phyloP scores from a whole-genome alignment of 2,888 invertebrate species.

The Pecten maximus region DNA sequence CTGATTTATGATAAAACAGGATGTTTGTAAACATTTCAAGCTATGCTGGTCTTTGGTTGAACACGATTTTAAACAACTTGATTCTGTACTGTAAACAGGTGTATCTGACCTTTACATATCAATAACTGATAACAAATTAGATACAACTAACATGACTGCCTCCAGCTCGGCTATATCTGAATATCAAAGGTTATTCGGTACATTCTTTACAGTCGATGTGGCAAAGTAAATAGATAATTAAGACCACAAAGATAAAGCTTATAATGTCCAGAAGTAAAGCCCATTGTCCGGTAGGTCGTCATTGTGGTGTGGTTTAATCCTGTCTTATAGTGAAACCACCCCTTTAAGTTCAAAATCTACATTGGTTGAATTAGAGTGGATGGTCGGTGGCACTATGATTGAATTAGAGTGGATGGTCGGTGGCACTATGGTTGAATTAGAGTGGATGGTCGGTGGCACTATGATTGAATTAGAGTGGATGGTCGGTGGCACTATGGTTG shows the following conservation, averaged over 20 bases:
- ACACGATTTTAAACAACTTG: neutral
- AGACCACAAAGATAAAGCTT: neutral
- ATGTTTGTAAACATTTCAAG: neutral
- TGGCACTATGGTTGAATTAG: too few species aligned
- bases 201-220: neutral
- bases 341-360: neutral
- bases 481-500: too few species aligned
- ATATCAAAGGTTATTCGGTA: neutral
- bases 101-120: neutral
- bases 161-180: neutral
- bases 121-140: constrained; percentile 6
- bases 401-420: too few species aligned
- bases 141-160: neutral
- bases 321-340: neutral
- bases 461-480: too few species aligned
- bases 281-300: neutral
- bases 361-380: too few species aligned
- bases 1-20: neutral
- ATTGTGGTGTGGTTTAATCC: neutral
- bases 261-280: neutral
- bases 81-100: neutral
- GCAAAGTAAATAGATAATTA: neutral
- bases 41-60: neutral
- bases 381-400: too few species aligned
- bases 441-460: too few species aligned